These are phyloP conservation scores for Fukomys damarensis DNA, from an alignment of 2,113 vertebrate genomes.

Conservation along the genomic window DNA sequence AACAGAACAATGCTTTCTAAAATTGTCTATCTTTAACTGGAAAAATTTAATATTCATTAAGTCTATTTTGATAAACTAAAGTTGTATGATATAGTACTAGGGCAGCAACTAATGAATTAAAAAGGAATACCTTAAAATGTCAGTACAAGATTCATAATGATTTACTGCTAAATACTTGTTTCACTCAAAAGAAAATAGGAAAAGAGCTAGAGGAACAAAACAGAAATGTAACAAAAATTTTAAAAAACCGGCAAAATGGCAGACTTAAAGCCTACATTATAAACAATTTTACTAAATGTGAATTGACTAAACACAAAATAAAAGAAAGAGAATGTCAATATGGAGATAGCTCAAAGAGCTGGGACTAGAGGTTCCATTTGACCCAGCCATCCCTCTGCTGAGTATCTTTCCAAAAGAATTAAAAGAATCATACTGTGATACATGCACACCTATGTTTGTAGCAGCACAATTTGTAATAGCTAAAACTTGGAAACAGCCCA, in stretches of 20 bases:
- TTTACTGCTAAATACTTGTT: neutral
- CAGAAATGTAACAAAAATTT: neutral
- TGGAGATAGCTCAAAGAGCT: no score
- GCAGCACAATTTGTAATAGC: no score
- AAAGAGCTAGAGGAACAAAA: neutral
- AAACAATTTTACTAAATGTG: constrained; percentile 1
- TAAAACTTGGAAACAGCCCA: no score
- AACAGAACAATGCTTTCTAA: neutral
- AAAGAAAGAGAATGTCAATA: neutral
- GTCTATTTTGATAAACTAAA: neutral
- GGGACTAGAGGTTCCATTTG: no score
- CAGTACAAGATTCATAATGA: neutral
- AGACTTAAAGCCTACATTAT: neutral
- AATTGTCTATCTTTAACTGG: neutral
- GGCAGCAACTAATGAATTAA: neutral
- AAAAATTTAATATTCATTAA: neutral
- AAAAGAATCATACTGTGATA: no score
- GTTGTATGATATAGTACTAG: neutral
- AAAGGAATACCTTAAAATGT: neutral
- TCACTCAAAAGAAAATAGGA: neutral
- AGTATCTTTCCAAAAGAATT: no score
- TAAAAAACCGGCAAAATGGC: neutral
- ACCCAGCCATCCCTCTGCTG: no score
- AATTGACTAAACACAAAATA: neutral
- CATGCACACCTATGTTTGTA: no score